These are phyloP conservation scores for Callimorpha dominula DNA, from an alignment of 2,888 invertebrate species.

Conservation along the genomic window DNA sequence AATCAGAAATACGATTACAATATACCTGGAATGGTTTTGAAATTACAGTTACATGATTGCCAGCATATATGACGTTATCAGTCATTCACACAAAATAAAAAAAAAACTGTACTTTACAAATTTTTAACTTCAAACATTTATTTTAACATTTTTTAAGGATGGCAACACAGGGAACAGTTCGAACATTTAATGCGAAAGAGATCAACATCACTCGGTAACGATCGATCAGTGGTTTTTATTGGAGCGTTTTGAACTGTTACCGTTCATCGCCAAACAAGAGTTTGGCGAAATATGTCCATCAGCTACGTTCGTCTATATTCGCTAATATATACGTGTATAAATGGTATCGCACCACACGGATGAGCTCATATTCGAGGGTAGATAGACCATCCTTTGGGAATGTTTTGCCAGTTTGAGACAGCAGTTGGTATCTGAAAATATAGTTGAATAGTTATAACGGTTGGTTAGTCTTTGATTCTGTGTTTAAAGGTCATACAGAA, in stretches of 20 bases:
- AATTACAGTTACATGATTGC: neutral
- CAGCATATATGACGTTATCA: neutral
- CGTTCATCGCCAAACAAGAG: slow-evolving; percentile 84
- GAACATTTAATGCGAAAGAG: slow-evolving; percentile 38
- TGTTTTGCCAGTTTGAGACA: slow-evolving; percentile 93
- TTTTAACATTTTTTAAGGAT: neutral
- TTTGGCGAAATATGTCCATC: slow-evolving; percentile 88
- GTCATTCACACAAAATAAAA: no score
- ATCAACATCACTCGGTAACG: slow-evolving; percentile 58
- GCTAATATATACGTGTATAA: slow-evolving; percentile 94
- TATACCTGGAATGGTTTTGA: neutral
- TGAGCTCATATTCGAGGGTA: slow-evolving; percentile 92
- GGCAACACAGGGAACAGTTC: slow-evolving; percentile 17
- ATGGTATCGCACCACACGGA: slow-evolving; percentile 89
- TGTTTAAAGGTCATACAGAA: neutral
- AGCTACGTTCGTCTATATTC: slow-evolving; percentile 91
- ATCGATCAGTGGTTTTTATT: slow-evolving; percentile 27
- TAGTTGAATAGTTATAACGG: neutral
- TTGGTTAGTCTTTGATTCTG: no score
- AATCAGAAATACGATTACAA: slow-evolving; percentile 15
- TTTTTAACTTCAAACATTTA: neutral
- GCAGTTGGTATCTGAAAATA: slow-evolving; percentile 91
- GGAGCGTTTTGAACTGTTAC: slow-evolving; percentile 51
- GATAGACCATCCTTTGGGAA: slow-evolving; percentile 95
- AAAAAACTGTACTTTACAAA: neutral